Percentiles rank a stretch among this genome's conserved stretches.
phyloP scores from a whole-genome alignment of 2,113 vertebrate species.

The Rhagologus leucostigma region DNA sequence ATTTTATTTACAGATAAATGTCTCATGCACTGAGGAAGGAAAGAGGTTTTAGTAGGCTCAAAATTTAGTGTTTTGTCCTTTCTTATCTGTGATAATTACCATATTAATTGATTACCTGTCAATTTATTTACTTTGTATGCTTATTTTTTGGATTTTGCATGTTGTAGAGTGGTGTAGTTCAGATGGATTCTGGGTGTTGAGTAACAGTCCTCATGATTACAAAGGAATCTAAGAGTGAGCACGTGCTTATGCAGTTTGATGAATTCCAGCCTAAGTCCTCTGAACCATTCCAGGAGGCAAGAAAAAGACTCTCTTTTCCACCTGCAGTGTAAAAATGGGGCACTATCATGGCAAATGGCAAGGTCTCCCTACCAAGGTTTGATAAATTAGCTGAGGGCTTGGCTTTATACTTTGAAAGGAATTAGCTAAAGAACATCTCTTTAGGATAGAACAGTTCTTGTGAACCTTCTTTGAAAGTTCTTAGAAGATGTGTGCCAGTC shows the following conservation, averaged over 20 bases:
- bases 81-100: not conserved
- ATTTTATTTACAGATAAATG: slow-evolving; percentile 34
- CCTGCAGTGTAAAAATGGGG: not conserved
- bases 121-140: not conserved
- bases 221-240: not conserved
- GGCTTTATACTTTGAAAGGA: not conserved
- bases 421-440: not conserved
- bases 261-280: not conserved
- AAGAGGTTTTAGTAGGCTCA: not conserved
- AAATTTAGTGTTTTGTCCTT: not conserved
- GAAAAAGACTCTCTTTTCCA: not conserved
- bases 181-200: not conserved
- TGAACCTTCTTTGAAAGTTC: not conserved
- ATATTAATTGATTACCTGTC: not conserved
- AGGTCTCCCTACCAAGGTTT: not conserved
- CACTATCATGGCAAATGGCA: not conserved
- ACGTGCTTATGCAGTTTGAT: not conserved
- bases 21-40: not conserved
- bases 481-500: not conserved
- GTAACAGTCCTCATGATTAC: not conserved
- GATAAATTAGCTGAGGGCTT: not conserved
- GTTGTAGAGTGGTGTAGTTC: not conserved
- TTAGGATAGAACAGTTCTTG: not conserved
- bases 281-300: not conserved
- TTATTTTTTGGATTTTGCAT: not conserved